Conservation (phyloP, 2,797 vertebrate genomes). For the Percopsis omiscomaycus region DNA sequence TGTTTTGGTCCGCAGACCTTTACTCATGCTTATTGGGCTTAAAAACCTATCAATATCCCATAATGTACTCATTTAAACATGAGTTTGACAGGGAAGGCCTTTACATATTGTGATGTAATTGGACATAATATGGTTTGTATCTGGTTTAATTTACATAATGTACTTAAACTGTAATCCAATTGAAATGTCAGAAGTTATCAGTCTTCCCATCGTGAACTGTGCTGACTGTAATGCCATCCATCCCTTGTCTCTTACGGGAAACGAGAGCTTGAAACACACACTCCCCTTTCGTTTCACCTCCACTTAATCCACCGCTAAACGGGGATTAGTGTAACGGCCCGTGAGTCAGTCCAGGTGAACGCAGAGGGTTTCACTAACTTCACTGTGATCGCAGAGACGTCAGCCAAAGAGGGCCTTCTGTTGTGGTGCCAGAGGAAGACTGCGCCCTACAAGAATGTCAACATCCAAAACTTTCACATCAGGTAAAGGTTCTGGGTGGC, state of each 20-base stretch:
- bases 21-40: conserved; percentile 15
- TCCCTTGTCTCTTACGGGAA: conserved; percentile 9
- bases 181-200: conserved; percentile 33
- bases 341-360: conserved; percentile 43
- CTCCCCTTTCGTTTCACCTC: conserved; percentile 48
- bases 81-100: conserved; percentile 6
- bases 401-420: conserved; percentile 95
- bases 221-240: neutral
- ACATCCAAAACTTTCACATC: conserved; percentile 99
- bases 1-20: conserved; percentile 23
- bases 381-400: conserved; percentile 83
- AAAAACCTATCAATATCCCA: neutral
- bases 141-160: conserved; percentile 22
- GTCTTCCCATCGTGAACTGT: conserved; percentile 2
- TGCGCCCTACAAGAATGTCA: conserved; percentile 98
- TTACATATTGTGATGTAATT: conserved; percentile 1
- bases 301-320: conserved; percentile 51
- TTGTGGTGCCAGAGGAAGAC: conserved; percentile 99
- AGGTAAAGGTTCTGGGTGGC: conserved; percentile 74
- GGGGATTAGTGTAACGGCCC: conserved; percentile 30
- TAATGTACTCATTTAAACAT: conserved; percentile 19
- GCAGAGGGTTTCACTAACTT: conserved; percentile 33
- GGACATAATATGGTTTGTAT: neutral
- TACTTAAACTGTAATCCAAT: conserved; percentile 44
- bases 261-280: conserved; percentile 33